Base-by-base conservation (phyloP, 92 coral and sea anemone species). In the Virgularia gustaviana region DNA sequence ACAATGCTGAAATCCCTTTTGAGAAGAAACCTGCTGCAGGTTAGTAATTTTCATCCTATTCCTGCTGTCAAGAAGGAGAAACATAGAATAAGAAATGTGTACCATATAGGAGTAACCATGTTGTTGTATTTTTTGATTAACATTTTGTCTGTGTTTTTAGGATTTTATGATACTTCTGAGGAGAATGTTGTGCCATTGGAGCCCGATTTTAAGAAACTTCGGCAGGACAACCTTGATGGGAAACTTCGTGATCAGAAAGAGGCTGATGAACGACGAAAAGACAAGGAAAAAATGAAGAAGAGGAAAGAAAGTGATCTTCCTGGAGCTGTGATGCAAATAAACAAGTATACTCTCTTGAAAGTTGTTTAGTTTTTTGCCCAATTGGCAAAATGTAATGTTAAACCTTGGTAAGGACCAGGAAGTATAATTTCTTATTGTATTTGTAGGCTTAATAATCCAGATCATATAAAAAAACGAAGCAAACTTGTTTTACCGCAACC, bases 1-100 rank as follows among this genome's bases (percentile, higher is more conserved):
- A 91, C 71, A 91, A 89, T 86, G 96, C 97, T 37, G 97, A 91
- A 70, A 91, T 91, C 35, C 97, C 97, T 33, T 91, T 91, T 84
- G 96, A 91, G 76, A 91, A 91, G 84, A 86, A 82, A 70, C 91
- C 97, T 15, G 90, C 88, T 18, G 70, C 84, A 57, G 96, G 96
- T 89, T 33, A 13, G 61, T 12, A 32, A 20, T 22, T 25, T 57
- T 13, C 27, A 49, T 37, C 16, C 2, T 12, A 18, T 30, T 37
- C 25, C 27, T 6, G 20, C 34, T n/a, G n/a, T n/a, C n/a, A n/a
- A n/a, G n/a, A n/a, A n/a, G n/a, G n/a, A n/a, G n/a, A n/a, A n/a
- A n/a, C n/a, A n/a, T n/a, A n/a, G n/a, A n/a, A n/a, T 3, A 47
- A 4, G 8, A 15, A 5, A 4, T 47, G 6, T 4, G 18, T 15